Evolutionary conservation across 92 coral and sea anemone species (phyloP).

Genomic region (Actinostola sp.): DNA sequence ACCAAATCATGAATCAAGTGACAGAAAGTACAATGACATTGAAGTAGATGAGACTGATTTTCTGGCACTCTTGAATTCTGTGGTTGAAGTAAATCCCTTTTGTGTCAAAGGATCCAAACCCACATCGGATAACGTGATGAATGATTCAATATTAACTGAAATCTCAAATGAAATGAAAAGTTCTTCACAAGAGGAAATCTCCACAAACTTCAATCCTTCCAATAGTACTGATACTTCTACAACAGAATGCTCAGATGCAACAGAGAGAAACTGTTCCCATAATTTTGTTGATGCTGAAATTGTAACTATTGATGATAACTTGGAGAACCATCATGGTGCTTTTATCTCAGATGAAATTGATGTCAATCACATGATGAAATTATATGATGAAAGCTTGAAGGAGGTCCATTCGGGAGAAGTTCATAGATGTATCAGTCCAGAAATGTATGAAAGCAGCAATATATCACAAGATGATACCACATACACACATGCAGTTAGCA

Average conservation of each 20-base stretch:
- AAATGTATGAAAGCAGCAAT: not conserved
- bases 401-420: not conserved
- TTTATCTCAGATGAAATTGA: no score
- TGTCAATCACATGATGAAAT: no score
- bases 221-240: not conserved
- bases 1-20: not conserved
- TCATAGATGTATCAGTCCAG: not conserved
- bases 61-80: constrained; percentile 22
- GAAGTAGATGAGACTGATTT: constrained; percentile 32
- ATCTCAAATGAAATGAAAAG: not conserved
- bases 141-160: constrained; percentile 6
- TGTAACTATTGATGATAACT: not conserved
- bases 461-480: not conserved
- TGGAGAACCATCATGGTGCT: not conserved
- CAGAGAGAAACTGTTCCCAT: no score
- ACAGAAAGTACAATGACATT: not conserved
- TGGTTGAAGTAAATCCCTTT: constrained; percentile 17
- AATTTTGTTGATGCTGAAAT: no score
- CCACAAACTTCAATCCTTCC: not conserved
- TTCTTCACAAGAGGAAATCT: not conserved
- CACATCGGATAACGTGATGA: not conserved
- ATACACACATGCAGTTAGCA: not conserved
- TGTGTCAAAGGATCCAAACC: constrained; percentile 1
- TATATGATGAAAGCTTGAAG: not conserved
- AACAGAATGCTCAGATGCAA: not conserved